Base-by-base conservation (phyloP, 2,888 invertebrate species). In the Acrobasis consociella region DNA sequence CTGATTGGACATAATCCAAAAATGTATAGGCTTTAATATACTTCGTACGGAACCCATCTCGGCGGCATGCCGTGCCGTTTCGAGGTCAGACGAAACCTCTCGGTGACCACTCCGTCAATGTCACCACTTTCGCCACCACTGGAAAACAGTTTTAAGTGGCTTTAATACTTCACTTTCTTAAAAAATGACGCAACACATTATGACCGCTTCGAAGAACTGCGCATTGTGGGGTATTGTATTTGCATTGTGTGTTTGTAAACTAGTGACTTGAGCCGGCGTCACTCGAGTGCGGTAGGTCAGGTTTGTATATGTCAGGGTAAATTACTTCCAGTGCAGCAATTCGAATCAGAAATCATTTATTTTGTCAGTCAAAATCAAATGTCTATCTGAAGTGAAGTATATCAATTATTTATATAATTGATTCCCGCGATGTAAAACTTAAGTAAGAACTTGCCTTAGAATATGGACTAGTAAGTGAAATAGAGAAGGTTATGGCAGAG, bases 161-260 rank as follows among this genome's bases (percentile, higher is more conserved):
- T 55, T 50, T 52, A 52, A 56, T 56, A 55, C 55, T 56, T 56
- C 42, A 56, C 56, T 56, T 56, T 56, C 46, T 22, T 56, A 52
- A 42, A 56, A 56, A 56, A 56, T 56, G 15, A 56, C 56, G 56
- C 42, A 56, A 56, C 42, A 22, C 42, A 22, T 56, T 42, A 56
- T 42, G 56, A 10, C 55, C 55, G 15, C 9, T 56, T 46, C 56
- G 22, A 16, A 42, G 56, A 56, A 56, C 42, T 56, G 42, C 56
- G 11, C n/a, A 22, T 13, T 17, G 11, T 56, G 42, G 39, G 17
- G 11, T 56, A 46, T 42, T 56, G 13, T 9, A 17, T 56, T 42
- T 22, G 42, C 56, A 42, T 56, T 56, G 56, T 56, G 42, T 56
- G 16, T 56, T 56, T 56, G 22, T 56, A 56, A 56, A 56, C 17